These are phyloP conservation scores for Macaria liturata DNA, from an alignment of 2,888 invertebrate genomes.

Conservation along the genomic window DNA sequence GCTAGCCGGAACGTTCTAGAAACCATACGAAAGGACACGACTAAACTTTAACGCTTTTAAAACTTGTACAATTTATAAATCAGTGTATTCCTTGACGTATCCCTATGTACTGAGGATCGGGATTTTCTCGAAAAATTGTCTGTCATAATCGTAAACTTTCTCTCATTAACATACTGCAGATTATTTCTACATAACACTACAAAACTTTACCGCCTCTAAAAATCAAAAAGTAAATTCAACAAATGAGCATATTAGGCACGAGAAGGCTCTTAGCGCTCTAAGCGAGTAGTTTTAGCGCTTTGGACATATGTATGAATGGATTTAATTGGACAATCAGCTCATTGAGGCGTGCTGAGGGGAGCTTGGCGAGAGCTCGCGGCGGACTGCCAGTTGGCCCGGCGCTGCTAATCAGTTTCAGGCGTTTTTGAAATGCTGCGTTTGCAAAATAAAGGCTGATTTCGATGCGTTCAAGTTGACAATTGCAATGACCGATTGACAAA, in stretches of 20 bases:
- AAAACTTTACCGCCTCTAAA: constrained; percentile 49
- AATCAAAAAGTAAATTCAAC: constrained; percentile 42
- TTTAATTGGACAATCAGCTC: constrained; percentile 74
- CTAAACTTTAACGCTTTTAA: constrained; percentile 49
- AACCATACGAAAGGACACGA: constrained; percentile 32
- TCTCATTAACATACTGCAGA: too few species aligned
- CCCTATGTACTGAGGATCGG: too few species aligned
- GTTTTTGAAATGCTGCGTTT: constrained; percentile 45
- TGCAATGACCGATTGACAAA: too few species aligned
- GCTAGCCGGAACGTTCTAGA: constrained; percentile 13
- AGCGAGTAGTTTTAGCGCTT: constrained; percentile 53
- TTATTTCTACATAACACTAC: constrained; percentile 32
- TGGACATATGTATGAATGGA: constrained; percentile 71
- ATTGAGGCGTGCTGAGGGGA: constrained; percentile 69
- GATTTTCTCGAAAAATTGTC: too few species aligned
- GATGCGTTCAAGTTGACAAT: neutral
- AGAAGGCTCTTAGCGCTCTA: constrained; percentile 61
- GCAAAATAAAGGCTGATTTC: constrained; percentile 29
- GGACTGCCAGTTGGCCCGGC: constrained; percentile 71
- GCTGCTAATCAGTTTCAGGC: constrained; percentile 63
- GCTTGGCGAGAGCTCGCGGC: constrained; percentile 63
- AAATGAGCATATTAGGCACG: constrained; percentile 57
- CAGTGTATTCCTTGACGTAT: constrained; percentile 43
- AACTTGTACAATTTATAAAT: constrained; percentile 50
- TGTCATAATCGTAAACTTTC: too few species aligned